phyloP scores from a whole-genome alignment of 2,888 invertebrate genomes.

The Epinotia nisella region DNA sequence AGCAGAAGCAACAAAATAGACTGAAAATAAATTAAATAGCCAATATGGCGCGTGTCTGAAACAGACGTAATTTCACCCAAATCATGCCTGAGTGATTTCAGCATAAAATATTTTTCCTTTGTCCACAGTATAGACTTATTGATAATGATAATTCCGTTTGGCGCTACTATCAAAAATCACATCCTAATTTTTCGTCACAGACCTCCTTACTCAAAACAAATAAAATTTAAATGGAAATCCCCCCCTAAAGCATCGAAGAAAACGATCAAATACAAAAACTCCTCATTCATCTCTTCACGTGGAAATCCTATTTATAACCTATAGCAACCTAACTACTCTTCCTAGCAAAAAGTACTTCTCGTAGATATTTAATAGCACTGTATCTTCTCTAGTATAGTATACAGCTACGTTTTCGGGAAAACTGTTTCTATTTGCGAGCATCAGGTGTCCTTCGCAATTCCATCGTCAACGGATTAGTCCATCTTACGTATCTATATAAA shows the following conservation, averaged over 20 bases:
- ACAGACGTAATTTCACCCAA: not conserved
- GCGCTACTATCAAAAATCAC: not conserved
- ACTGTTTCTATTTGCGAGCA: slow-evolving; percentile 70
- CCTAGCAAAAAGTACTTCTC: slow-evolving; percentile 13
- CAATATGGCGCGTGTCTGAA: not conserved
- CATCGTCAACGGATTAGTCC: slow-evolving; percentile 77
- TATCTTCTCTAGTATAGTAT: slow-evolving; percentile 25
- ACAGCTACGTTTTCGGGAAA: slow-evolving; percentile 50
- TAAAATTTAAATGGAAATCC: slow-evolving; percentile 32
- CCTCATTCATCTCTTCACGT: slow-evolving; percentile 24
- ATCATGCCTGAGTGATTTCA: not conserved
- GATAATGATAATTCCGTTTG: not conserved
- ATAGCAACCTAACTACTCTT: slow-evolving; percentile 1
- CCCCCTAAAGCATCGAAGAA: slow-evolving; percentile 10
- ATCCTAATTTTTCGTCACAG: slow-evolving; percentile 1
- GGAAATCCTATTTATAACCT: slow-evolving; percentile 11
- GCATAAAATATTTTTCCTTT: not conserved
- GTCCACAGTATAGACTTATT: not conserved
- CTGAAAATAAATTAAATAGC: not conserved
- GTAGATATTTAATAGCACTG: slow-evolving; percentile 14
- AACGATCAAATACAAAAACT: slow-evolving; percentile 20
- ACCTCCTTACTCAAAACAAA: slow-evolving; percentile 23
- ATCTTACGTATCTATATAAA: slow-evolving; percentile 74
- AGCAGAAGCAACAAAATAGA: too few species aligned
- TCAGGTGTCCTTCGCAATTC: slow-evolving; percentile 77